Evolutionary conservation across 2,797 vertebrate genomes (phyloP), one percentile per base, ranked within the genome.

Genomic region (Myotis daubentonii): DNA sequence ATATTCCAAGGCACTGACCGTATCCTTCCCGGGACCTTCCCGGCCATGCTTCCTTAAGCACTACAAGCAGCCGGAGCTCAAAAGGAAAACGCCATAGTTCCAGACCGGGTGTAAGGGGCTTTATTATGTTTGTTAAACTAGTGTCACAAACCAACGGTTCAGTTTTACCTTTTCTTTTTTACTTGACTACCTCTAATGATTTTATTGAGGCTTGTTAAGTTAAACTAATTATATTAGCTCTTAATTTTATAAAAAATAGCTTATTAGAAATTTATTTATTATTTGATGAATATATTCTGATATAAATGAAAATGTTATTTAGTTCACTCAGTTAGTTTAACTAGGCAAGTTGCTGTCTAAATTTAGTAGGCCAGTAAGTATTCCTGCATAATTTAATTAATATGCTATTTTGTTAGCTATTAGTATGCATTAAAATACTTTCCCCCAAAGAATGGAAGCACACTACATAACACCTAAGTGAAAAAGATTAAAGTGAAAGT

Each of bases 1-100:
- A 99, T 99, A 98, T 99, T 99, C 99, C 99, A 99, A 98, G 99
- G 99, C 98, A 99, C 99, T 97, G 99, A 99, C 98, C 99, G 99
- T 99, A 99, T 99, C 99, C 99, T 99, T 99, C 98, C 98, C 97
- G 96, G 97, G 97, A 96, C 97, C 96, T 96, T 97, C 96, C 95
- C 93, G 74, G 93, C 90, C 92, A 41, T 87, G 81, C 80, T 95
- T 94, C 92, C 92, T 84, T 94, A 97, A 91, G 93, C 89, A 92
- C 78, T 89, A 96, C 89, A 95, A 97, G 89, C 62, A 95, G 92
- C 95, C 57, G 94, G 95, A 28, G 8, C 93, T 91, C 93, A 87
- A 78, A 88, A 89, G 94, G 87, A 93, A 85, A 89, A 80, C n/a
- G 65, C 60, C 33, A 0, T 89, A 74, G 55, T 97, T 94, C 70